A percentile compares a stretch with the other conserved stretches of the same genome.
Evolutionary conservation across 1,140 invertebrate species (phyloP).

Genomic region (Asobara japonica): DNA sequence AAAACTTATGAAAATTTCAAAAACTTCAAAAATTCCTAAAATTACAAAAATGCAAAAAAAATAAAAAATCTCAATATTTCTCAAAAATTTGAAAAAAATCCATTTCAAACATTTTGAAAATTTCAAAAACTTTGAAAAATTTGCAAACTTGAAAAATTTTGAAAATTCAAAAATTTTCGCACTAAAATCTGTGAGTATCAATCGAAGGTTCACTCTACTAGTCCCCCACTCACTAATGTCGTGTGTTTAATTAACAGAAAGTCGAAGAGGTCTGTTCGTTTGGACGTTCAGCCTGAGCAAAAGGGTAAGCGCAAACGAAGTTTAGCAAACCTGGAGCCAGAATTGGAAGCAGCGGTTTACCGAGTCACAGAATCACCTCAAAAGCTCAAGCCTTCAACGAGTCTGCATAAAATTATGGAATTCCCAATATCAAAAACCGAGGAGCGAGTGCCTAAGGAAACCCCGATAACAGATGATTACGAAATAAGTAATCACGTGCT

Average conservation of each 20-base stretch:
- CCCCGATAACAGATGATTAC: constrained; percentile 91
- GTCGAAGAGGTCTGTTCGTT: constrained; percentile 1
- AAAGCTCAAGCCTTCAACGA: constrained; percentile 19
- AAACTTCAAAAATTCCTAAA: too few species aligned
- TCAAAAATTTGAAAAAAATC: too few species aligned
- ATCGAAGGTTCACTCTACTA: neutral
- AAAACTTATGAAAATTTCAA: too few species aligned
- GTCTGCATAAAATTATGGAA: constrained; percentile 45
- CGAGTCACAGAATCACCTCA: constrained; percentile 23
- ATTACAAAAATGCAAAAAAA: too few species aligned
- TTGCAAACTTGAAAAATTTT: too few species aligned
- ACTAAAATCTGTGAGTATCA: too few species aligned
- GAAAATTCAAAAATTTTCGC: too few species aligned
- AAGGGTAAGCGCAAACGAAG: constrained; percentile 6
- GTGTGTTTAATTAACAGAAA: neutral
- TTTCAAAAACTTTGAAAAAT: too few species aligned
- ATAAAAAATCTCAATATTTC: too few species aligned
- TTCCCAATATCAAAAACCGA: constrained; percentile 43
- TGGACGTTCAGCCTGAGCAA: neutral
- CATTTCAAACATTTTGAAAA: too few species aligned
- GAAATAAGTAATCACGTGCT: constrained; percentile 93
- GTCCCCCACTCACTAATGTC: too few species aligned
- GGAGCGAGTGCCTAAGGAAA: constrained; percentile 73
- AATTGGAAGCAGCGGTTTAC: neutral
- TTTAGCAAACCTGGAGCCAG: neutral